Evolutionary conservation across 53 echinoderm and acorn worm genomes (phyloP).

Genomic region (Hippasteria phrygiana): DNA sequence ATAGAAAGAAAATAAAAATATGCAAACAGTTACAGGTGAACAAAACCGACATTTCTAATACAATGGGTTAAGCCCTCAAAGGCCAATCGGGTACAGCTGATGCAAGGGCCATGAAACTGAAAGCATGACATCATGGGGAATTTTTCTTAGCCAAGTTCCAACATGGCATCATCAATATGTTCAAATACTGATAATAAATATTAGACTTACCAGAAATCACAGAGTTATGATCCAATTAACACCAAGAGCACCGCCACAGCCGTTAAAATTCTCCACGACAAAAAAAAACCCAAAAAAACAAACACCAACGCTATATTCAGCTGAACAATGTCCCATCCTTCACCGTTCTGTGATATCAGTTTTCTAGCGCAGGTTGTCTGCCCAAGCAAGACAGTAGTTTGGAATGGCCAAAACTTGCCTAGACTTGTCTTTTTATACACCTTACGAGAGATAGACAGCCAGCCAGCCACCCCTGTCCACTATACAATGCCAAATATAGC

Average conservation of each 20-base stretch:
- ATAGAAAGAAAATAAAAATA: too few relatives aligned
- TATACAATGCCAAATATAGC: conserved; percentile 59
- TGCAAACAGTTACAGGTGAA: too few relatives aligned
- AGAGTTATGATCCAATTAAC: conserved; percentile 41
- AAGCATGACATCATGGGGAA: too few relatives aligned
- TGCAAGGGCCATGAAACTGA: too few relatives aligned
- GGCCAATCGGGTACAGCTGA: too few relatives aligned
- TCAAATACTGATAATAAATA: not conserved
- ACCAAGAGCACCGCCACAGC: not conserved
- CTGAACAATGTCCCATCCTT: not conserved
- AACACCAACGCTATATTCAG: not conserved
- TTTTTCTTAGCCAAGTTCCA: too few relatives aligned
- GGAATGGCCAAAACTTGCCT: conserved; percentile 48
- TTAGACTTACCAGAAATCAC: conserved; percentile 45
- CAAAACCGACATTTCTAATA: too few relatives aligned
- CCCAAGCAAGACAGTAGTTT: not conserved
- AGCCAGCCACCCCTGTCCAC: not conserved
- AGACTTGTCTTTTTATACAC: conserved; percentile 60
- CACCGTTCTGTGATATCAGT: not conserved
- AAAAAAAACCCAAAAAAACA: not conserved
- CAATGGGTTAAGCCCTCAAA: too few relatives aligned
- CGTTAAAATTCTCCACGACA: conserved; percentile 10
- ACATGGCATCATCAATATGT: too few relatives aligned
- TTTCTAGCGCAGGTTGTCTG: conserved; percentile 14
- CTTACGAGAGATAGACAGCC: not conserved